Conservation (phyloP, 2,113 vertebrate species). For the Cranoglanis bouderius region DNA sequence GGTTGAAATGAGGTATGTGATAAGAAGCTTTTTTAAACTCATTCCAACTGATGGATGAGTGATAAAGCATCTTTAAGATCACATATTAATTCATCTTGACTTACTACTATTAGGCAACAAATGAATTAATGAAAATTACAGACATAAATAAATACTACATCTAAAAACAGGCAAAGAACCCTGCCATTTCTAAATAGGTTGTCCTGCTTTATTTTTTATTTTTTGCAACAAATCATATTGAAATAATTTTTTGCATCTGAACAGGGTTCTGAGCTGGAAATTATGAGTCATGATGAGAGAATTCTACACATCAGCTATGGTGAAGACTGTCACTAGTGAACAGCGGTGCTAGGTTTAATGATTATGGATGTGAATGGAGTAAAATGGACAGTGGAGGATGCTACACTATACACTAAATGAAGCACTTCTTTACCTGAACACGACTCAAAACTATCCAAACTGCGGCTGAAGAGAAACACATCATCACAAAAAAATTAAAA, state of each 20-base stretch:
- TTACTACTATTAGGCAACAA: constrained; percentile 3
- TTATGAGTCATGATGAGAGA: background rate
- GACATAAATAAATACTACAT: background rate
- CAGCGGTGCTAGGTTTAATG: background rate
- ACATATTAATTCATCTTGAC: background rate
- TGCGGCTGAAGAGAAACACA: constrained; percentile 71
- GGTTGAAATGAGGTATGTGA: background rate
- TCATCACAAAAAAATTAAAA: constrained; percentile 11
- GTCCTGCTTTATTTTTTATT: no score
- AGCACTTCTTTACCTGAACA: constrained; percentile 75
- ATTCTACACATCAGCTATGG: background rate
- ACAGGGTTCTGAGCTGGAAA: constrained; percentile 39
- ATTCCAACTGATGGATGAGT: background rate
- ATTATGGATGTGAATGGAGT: constrained; percentile 41
- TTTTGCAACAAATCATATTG: background rate
- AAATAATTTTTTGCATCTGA: background rate
- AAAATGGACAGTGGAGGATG: constrained; percentile 33
- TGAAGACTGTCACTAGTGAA: background rate
- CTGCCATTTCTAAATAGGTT: background rate
- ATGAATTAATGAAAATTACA: background rate
- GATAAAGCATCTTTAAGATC: background rate
- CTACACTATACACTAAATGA: constrained; percentile 44
- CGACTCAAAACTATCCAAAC: constrained; percentile 81
- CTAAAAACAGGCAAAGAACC: constrained; percentile 39
- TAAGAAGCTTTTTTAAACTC: background rate